Evolutionary conservation across 2,888 invertebrate species (phyloP).

Genomic region (Sturmia bella): DNA sequence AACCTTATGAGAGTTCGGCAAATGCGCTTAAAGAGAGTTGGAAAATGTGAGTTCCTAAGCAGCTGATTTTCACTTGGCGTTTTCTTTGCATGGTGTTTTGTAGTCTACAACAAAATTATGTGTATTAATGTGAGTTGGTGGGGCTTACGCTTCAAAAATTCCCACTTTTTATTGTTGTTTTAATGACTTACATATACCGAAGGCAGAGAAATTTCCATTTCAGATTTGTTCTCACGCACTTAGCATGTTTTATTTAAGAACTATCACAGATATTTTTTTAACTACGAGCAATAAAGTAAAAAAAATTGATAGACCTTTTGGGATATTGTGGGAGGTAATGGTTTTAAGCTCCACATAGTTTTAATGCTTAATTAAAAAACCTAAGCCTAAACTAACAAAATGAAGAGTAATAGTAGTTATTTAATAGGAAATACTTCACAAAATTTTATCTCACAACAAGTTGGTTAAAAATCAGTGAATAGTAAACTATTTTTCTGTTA

Average conservation of each 20-base stretch:
- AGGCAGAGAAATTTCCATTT: neutral
- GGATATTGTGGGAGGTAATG: slow-evolving; percentile 76
- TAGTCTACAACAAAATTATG: slow-evolving; percentile 8
- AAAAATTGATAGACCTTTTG: slow-evolving; percentile 4
- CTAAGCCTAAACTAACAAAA: too few species aligned
- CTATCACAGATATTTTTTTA: too few species aligned
- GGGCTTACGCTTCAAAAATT: neutral
- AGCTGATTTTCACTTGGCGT: slow-evolving; percentile 58
- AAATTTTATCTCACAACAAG: too few species aligned
- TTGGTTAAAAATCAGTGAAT: too few species aligned
- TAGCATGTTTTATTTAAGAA: too few species aligned
- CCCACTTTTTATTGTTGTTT: slow-evolving; percentile 15
- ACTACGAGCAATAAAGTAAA: neutral
- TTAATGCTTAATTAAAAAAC: neutral
- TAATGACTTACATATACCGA: neutral
- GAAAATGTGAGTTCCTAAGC: slow-evolving; percentile 30
- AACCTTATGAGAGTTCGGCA: neutral
- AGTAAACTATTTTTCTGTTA: too few species aligned
- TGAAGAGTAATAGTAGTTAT: too few species aligned
- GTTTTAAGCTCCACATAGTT: slow-evolving; percentile 43
- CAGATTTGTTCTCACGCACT: too few species aligned
- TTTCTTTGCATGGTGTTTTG: slow-evolving; percentile 6
- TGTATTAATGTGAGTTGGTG: neutral
- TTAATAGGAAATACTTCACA: too few species aligned
- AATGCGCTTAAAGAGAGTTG: neutral